These are phyloP conservation scores for Pristionchus fissidentatus DNA, from an alignment of 2,888 invertebrate species.

Conservation along the genomic window DNA sequence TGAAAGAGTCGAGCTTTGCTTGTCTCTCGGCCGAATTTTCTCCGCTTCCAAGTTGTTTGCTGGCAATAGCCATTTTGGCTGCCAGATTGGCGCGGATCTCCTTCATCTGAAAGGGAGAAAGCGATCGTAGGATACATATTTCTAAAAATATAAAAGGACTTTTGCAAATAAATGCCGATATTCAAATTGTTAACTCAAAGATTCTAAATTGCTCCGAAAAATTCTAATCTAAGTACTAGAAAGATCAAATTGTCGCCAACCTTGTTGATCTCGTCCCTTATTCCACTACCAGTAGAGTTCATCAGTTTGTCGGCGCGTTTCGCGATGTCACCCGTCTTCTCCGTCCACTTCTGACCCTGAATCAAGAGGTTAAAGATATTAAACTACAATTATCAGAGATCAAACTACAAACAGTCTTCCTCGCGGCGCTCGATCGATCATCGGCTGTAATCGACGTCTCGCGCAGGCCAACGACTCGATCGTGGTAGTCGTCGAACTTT, in stretches of 20 bases:
- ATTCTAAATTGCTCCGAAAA: background rate
- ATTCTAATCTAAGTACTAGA: too few species aligned
- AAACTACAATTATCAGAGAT: background rate
- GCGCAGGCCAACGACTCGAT: slow-evolving; percentile 61
- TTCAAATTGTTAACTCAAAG: slow-evolving; percentile 7
- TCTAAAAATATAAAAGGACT: background rate
- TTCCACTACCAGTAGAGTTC: slow-evolving; percentile 63
- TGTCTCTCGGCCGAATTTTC: background rate
- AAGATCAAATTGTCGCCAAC: slow-evolving; percentile 44
- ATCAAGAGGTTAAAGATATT: background rate
- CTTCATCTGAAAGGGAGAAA: slow-evolving; percentile 38
- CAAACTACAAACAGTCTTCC: slow-evolving; percentile 9
- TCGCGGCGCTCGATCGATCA: slow-evolving; percentile 44
- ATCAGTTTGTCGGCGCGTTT: slow-evolving; percentile 61
- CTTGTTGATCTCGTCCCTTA: slow-evolving; percentile 62
- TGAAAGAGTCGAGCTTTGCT: background rate
- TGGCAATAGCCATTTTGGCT: slow-evolving; percentile 37
- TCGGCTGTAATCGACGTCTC: slow-evolving; percentile 59
- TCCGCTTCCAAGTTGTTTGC: slow-evolving; percentile 12
- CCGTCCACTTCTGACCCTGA: slow-evolving; percentile 54
- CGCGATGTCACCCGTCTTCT: slow-evolving; percentile 55
- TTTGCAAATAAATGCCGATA: too few species aligned
- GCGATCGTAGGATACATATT: background rate
- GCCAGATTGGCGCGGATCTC: slow-evolving; percentile 28
- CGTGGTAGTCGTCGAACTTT: slow-evolving; percentile 70